Base-by-base conservation (phyloP, 2,797 vertebrate genomes). In the Gorsachius magnificus region DNA sequence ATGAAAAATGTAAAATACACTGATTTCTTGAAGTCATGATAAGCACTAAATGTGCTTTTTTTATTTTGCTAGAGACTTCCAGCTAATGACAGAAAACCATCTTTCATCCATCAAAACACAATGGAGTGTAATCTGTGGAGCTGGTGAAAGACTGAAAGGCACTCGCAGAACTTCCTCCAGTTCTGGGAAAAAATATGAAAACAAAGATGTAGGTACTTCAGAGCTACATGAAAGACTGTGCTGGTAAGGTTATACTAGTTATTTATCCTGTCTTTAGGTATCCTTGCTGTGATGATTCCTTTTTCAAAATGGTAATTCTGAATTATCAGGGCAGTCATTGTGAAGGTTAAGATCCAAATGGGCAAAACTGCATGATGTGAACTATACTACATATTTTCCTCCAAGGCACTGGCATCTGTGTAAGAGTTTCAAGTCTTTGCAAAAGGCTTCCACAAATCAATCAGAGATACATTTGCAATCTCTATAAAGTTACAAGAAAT, bases 401-500 rank as follows among this genome's bases (percentile, higher is more conserved):
- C 56, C 69, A 83, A 82, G 46, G 68, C 64, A 85, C 78, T 79
- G 43, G 29, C 80, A 63, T 76, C 89, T 71, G 31, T 64, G 51
- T 89, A 89, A 92, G 81, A 91, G 48, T 81, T 28, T 58, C 84
- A 93, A 94, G 61, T 80, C 75, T 93, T 92, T 87, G 58, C n/a
- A 96, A 61, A 88, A 94, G 43, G 31, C 53, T 89, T 89, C 81
- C 78, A 93, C 94, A 96, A 96, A 82, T 96, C 89, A 92, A 75
- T 77, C 70, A 78, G 83, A 89, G 92, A 95, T 88, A 77, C 19
- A 92, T 91, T 94, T 94, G n/a, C 28, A 66, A 68, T 88, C 61
- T 86, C 79, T 83, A 36, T 75, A 81, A 96, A 91, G 60, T 89
- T 93, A 93, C 50, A 83, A 96, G 90, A 97, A 95, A 95, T 89